phyloP scores from a whole-genome alignment of 2,113 vertebrate species.

The Hypocryptadius cinnamomeus region DNA sequence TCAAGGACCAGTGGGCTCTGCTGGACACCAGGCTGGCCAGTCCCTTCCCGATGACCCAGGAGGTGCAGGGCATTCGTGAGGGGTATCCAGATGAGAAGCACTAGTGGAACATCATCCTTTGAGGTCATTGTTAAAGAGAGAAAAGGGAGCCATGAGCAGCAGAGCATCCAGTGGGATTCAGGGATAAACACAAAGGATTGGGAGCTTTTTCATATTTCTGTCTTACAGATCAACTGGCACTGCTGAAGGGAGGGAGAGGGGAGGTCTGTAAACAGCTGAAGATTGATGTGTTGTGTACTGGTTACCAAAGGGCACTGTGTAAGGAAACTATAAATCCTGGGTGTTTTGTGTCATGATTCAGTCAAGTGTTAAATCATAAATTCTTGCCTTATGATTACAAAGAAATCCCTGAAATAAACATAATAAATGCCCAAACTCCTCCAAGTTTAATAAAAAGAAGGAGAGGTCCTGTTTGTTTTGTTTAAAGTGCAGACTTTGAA shows the following conservation, averaged over 20 bases:
- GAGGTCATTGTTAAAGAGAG: not conserved
- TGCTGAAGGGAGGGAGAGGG: not conserved
- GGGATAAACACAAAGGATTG: not conserved
- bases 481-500: not conserved
- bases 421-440: not conserved
- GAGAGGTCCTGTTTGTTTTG: not conserved
- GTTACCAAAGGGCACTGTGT: not conserved
- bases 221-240: not conserved
- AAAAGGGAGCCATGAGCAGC: not conserved
- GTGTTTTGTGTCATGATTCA: not conserved
- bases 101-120: rapidly evolving
- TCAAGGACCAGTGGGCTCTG: rapidly evolving
- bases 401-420: not conserved
- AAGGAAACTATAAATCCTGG: not conserved
- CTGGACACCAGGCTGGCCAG: not conserved
- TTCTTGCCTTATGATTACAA: not conserved
- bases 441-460: not conserved
- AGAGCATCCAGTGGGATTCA: not conserved
- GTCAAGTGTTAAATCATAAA: not conserved
- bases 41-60: not conserved
- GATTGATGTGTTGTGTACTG: not conserved
- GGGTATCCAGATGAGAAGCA: no score
- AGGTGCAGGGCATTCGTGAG: not conserved
- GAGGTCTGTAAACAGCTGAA: not conserved
- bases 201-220: not conserved